These are phyloP conservation scores for Moxostoma hubbsi DNA, from an alignment of 2,797 vertebrate genomes.

Conservation along the genomic window DNA sequence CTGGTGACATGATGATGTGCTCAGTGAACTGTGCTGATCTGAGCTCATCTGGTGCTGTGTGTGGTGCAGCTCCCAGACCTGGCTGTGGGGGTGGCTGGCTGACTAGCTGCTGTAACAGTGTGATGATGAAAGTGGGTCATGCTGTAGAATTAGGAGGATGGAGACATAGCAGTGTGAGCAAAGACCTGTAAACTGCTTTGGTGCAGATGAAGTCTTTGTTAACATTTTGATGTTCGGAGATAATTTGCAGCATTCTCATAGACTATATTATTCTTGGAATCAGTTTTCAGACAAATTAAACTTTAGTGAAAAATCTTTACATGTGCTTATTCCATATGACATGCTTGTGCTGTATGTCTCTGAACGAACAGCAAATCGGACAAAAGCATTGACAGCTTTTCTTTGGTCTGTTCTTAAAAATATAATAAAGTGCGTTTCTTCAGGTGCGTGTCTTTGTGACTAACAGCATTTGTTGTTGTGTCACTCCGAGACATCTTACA, in stretches of 20 bases:
- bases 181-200: constrained; percentile 70
- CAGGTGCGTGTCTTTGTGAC: too few relatives aligned
- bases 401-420: too few relatives aligned
- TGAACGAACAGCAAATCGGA: too few relatives aligned
- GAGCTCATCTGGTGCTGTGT: constrained; percentile 51
- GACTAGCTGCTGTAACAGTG: constrained; percentile 63
- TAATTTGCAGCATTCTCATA: too few relatives aligned
- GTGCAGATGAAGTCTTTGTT: constrained; percentile 63
- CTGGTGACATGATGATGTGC: constrained; percentile 38
- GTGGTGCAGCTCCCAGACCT: constrained; percentile 12
- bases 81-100: constrained; percentile 53
- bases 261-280: too few relatives aligned
- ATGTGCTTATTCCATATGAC: too few relatives aligned
- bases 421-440: too few relatives aligned
- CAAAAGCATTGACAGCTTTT: too few relatives aligned
- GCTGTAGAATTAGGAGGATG: constrained; percentile 67
- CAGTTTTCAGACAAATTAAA: not conserved
- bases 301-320: too few relatives aligned
- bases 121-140: constrained; percentile 76
- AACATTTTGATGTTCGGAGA: constrained; percentile 16
- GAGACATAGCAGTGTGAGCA: constrained; percentile 68
- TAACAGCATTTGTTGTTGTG: too few relatives aligned
- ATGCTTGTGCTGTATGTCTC: too few relatives aligned
- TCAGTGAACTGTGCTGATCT: constrained; percentile 18
- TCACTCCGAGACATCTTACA: too few relatives aligned